These are phyloP conservation scores for Ligdia adustata DNA, from an alignment of 2,888 invertebrate genomes.

Conservation along the genomic window DNA sequence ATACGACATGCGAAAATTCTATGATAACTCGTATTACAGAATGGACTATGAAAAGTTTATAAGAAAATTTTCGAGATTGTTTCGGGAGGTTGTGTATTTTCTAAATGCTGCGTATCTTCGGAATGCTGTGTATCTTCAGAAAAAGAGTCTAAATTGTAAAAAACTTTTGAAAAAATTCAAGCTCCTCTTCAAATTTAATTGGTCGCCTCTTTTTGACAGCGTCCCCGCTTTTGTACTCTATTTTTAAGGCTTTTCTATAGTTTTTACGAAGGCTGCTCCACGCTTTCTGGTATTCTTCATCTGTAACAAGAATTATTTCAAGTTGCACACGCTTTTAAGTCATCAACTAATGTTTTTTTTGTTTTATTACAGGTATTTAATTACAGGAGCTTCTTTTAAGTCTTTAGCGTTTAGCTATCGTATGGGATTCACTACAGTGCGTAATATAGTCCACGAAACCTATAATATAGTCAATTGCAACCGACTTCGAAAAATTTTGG, in stretches of 20 bases:
- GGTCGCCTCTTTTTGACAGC: too few species aligned
- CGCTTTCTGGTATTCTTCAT: neutral
- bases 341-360: neutral
- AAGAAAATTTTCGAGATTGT: neutral
- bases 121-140: slow-evolving; percentile 8
- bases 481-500: too few species aligned
- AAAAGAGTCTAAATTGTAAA: too few species aligned
- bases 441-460: neutral
- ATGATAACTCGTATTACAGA: slow-evolving; percentile 3
- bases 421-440: neutral
- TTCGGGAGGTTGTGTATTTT: neutral
- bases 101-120: slow-evolving; percentile 2
- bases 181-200: too few species aligned
- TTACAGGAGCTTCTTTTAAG: neutral
- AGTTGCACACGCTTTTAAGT: neutral
- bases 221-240: too few species aligned
- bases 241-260: too few species aligned
- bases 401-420: neutral
- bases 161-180: too few species aligned
- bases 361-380: neutral
- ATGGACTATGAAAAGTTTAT: slow-evolving; percentile 12
- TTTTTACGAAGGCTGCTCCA: neutral
- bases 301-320: neutral
- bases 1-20: slow-evolving; percentile 20
- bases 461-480: too few species aligned